Percentiles rank a stretch among this genome's conserved stretches.
Conservation (phyloP, 2,797 vertebrate species). For the Distichodus sexfasciatus region DNA sequence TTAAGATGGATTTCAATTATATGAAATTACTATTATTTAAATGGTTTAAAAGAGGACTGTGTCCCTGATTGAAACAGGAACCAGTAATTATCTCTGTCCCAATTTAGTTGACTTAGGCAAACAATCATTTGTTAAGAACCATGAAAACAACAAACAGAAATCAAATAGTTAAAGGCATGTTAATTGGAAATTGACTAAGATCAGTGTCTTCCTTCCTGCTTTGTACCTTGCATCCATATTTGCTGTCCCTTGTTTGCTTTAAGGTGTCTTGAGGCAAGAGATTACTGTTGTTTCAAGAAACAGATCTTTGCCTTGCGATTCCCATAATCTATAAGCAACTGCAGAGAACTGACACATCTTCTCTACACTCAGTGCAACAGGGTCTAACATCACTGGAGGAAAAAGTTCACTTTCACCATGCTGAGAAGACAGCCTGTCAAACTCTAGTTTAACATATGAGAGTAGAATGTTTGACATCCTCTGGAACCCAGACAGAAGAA, state of each 20-base stretch:
- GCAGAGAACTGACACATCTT: constrained; percentile 17
- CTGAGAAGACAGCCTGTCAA: background rate
- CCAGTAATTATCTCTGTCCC: constrained; percentile 61
- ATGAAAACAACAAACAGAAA: constrained; percentile 32
- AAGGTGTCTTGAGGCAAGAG: constrained; percentile 16
- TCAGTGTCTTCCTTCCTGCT: constrained; percentile 40
- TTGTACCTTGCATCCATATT: constrained; percentile 11
- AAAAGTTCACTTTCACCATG: too few species aligned
- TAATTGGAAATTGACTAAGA: constrained; percentile 42
- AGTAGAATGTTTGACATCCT: background rate
- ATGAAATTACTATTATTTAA: constrained; percentile 1
- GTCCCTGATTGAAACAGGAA: constrained; percentile 55
- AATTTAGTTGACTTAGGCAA: constrained; percentile 62
- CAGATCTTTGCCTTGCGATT: constrained; percentile 16
- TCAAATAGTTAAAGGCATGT: constrained; percentile 42
- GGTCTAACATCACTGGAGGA: background rate
- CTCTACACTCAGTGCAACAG: background rate
- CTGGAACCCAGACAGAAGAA: background rate
- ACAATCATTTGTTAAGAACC: constrained; percentile 53
- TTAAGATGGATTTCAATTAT: background rate
- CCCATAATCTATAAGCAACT: constrained; percentile 19
- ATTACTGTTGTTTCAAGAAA: background rate
- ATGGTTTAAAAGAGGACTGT: constrained; percentile 36
- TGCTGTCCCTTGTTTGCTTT: background rate
- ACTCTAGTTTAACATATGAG: background rate